Evolutionary conservation across 2,888 invertebrate species (phyloP), one percentile per base, ranked within the genome.

Genomic region (Axea sp.): DNA sequence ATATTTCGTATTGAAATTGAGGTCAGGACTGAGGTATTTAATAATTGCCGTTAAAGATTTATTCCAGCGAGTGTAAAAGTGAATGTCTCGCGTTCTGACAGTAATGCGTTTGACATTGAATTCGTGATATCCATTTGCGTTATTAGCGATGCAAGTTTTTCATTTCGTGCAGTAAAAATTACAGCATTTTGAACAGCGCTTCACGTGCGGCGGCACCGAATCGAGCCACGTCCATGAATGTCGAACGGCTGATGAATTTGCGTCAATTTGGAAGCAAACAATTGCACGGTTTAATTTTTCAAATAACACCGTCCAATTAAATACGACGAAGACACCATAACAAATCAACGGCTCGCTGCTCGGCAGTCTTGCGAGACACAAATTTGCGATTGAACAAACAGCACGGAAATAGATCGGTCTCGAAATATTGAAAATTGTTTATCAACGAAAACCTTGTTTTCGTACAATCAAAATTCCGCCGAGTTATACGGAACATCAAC

Each of bases 51-150:
- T 19, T 35, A 59, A 59, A 33, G 14, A 59, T 45, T 45, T 59
- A 59, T 59, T 59, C 22, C 43, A 43, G 59, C n/a, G 59, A 59
- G 59, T 12, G 59, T 26, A 59, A 59, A 22, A 59, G 59, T 59
- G 59, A 59, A 59, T 59, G 45, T 35, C 31, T 57, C 26, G 53
- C 28, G 28, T 12, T n/a, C 41, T 14, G 43, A 15, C 35, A 35
- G 33, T 45, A 59, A 59, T 45, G 43, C 22, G 35, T 59, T 45
- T 59, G 59, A 45, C 59, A 45, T 59, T 59, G 45, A 31, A 57
- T 57, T 9, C 8, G 6, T 24, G 31, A 37, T 28, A 19, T 15
- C 26, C 33, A n/a, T 35, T 37, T 26, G 24, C 14, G 22, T 53
- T 26, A 37, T 37, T 37, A 15, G 7, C 15, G 35, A 35, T 35